These are phyloP conservation scores for Chionis minor DNA, from an alignment of 2,113 vertebrate genomes.

Conservation along the genomic window DNA sequence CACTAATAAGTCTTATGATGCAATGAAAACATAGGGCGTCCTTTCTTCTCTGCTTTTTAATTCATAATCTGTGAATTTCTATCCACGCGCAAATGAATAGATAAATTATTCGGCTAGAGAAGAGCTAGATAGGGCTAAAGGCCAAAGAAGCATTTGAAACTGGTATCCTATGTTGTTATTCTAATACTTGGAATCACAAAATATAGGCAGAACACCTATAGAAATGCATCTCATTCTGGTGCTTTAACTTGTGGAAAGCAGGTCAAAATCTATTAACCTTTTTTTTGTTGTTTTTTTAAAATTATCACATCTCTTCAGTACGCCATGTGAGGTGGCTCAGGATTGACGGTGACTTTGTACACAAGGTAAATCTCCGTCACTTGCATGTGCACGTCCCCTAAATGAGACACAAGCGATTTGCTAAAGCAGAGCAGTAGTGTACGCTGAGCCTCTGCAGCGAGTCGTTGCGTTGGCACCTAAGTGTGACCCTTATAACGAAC, in stretches of 20 bases:
- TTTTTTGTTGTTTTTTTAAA: background rate
- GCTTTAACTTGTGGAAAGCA: background rate
- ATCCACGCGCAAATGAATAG: background rate
- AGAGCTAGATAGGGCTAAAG: background rate
- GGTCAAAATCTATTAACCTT: background rate
- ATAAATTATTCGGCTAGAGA: background rate
- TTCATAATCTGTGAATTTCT: background rate
- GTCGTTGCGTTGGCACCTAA: background rate
- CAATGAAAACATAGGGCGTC: background rate
- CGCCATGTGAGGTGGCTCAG: background rate
- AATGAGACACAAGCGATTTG: background rate
- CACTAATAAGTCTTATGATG: background rate
- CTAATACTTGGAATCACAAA: background rate
- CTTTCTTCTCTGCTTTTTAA: background rate
- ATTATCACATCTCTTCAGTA: background rate
- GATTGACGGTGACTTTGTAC: background rate
- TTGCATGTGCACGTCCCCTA: background rate
- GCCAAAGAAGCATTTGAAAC: background rate
- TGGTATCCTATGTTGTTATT: background rate
- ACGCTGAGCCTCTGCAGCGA: background rate
- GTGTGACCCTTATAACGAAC: rapidly evolving
- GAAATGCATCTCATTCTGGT: background rate
- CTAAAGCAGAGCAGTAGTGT: background rate
- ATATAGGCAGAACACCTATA: background rate
- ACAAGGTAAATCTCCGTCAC: background rate